phyloP scores from a whole-genome alignment of 1,140 invertebrate species.

The Drosophila nebulosa region DNA sequence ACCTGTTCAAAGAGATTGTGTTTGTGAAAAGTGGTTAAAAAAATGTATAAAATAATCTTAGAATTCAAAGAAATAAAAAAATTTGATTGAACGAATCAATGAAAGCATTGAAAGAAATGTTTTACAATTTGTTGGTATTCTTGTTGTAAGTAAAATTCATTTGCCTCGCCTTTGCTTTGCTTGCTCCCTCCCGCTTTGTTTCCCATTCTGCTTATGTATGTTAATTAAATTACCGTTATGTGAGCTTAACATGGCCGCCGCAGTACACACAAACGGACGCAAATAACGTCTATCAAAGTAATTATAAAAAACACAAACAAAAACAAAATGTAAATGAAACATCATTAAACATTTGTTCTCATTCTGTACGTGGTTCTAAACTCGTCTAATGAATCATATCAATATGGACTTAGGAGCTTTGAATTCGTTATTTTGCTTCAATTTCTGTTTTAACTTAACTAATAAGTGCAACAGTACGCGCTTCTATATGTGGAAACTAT shows the following conservation, averaged over 20 bases:
- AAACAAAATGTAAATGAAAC: constrained; percentile 32
- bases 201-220: constrained; percentile 49
- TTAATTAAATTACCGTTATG: constrained; percentile 78
- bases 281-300: constrained; percentile 53
- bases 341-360: constrained; percentile 51
- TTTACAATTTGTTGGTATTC: background rate
- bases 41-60: constrained; percentile 5
- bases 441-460: too few relatives aligned
- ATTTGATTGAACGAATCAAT: background rate
- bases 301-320: constrained; percentile 68
- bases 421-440: too few relatives aligned
- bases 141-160: background rate
- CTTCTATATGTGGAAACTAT: too few relatives aligned
- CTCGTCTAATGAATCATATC: too few relatives aligned
- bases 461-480: too few relatives aligned
- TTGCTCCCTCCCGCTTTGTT: constrained; percentile 8
- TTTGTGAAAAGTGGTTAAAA: constrained; percentile 38
- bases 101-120: too few relatives aligned
- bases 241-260: constrained; percentile 59
- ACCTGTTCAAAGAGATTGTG: background rate
- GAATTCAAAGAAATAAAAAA: background rate
- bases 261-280: constrained; percentile 25
- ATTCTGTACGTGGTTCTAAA: too few relatives aligned
- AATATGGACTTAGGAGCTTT: too few relatives aligned
- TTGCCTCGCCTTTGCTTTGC: background rate